phyloP scores from a whole-genome alignment of 64 coral and sea anemone genomes.

The Porites lutea region DNA sequence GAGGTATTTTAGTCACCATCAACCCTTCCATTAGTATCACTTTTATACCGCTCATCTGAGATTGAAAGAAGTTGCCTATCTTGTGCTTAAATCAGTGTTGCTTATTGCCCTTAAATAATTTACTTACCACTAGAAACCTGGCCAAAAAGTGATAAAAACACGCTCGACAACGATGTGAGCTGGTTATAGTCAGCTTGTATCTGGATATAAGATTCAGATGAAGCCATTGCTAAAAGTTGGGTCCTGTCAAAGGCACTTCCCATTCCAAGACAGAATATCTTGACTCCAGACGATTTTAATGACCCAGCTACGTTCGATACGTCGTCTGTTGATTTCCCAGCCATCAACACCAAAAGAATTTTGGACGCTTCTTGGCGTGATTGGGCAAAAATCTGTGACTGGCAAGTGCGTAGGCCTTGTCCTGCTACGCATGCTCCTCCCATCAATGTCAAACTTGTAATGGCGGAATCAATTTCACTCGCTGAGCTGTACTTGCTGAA shows the following conservation, averaged over 20 bases:
- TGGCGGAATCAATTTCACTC: constrained; percentile 53
- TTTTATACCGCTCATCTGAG: too few species aligned
- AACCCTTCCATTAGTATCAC: too few species aligned
- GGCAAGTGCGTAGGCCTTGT: constrained; percentile 59
- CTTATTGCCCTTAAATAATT: not conserved
- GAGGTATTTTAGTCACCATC: too few species aligned
- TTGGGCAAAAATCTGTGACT: constrained; percentile 61
- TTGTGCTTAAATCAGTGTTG: not conserved
- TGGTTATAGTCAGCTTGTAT: constrained; percentile 50
- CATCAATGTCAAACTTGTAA: constrained; percentile 57
- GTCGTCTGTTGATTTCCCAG: constrained; percentile 77
- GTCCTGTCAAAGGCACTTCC: constrained; percentile 55
- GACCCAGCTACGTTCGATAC: constrained; percentile 38
- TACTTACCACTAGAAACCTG: constrained; percentile 19
- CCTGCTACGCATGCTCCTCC: constrained; percentile 60
- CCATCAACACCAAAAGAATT: constrained; percentile 67
- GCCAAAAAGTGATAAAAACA: not conserved
- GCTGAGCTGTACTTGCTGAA: constrained; percentile 75
- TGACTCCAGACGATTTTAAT: constrained; percentile 63
- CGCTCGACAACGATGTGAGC: constrained; percentile 3
- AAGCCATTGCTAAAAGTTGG: constrained; percentile 63
- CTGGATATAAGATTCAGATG: constrained; percentile 56
- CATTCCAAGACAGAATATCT: constrained; percentile 42
- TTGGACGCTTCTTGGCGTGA: constrained; percentile 37
- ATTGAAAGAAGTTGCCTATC: too few species aligned